Base-by-base conservation (phyloP, 1,140 invertebrate species). In the Aphidius ervi region DNA sequence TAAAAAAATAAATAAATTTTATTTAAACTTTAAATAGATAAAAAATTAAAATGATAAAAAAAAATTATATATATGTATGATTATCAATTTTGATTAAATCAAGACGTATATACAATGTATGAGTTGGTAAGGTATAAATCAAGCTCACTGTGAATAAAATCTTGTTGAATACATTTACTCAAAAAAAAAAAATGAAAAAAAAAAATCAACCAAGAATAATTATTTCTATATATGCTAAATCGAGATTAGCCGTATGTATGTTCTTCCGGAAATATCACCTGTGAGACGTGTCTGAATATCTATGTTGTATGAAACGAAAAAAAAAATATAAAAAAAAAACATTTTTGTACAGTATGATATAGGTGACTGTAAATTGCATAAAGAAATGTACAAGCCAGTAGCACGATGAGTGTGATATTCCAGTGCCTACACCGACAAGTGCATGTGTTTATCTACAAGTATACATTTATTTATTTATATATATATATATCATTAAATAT, bases 81-180 rank as follows among this genome's bases (percentile, higher is more conserved):
- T 59, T 52, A 59, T 59, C 48, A 52, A 59, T 53, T 59, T 59
- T 53, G 58, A 59, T 59, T 59, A 53, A 52, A 59, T 59, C 58
- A 59, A 59, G 42, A 16, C 41, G 4, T 43, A 31, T 31, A 31
- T 31, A 31, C 23, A 31, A 31, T 31, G 23, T 3, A 31, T 31
- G 23, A 4, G 23, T 31, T 31, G 23, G 23, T 31, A 31, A 31
- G 23, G 23, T 31, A 31, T 31, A 31, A 31, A 31, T 31, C 23
- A 31, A 31, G 23, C 23, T 31, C 23, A 31, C 23, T 31, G 23
- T 31, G 23, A 31, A 31, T 31, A 31, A 31, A 31, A 31, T 31
- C 23, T 31, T 31, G 23, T 31, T 31, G 23, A 31, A 31, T 31
- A 31, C 23, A 31, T 31, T 31, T 31, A 31, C 23, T 31, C 23